Base-by-base conservation (phyloP, 1,140 invertebrate genomes). In the Hyles vespertilio region DNA sequence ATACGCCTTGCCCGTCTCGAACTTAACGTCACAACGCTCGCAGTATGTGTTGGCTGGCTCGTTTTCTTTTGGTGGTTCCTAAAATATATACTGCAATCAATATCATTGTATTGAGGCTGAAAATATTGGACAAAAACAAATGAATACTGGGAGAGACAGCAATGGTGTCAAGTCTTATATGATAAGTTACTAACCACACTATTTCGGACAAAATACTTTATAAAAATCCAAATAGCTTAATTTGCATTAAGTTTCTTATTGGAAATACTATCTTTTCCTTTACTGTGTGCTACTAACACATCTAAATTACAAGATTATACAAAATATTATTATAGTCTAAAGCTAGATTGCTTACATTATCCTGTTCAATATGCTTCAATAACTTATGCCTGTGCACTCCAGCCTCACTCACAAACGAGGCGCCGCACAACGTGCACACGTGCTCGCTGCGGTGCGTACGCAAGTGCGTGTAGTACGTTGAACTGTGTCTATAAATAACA, bases 381-480 rank as follows among this genome's bases (percentile, higher is more conserved):
- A 51, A 58, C 59, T 47, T 59, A 45, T 72, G 70, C 32, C 49
- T 34, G 3, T 56, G 53, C 53, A 72, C 54, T 1, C 67, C 70
- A 3, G 36, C 12, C 44, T 46, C 45, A 46, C 63, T 69, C 3
- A 69, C 67, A 32, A 69, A 72, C 2, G 64, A 67, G 10, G 43
- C 64, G 10, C 70, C 70, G 57, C 70, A 72, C 22, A 55, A 43
- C 4, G 59, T 36, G 46, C 70, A 72, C 51, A 68, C 51, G 32
- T 65, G 51, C 48, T 57, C 59, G 44, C 61, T 66, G 4, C 64
- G 44, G 60, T 72, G 70, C 51, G 59, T 70, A 7, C 67, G 59
- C 11, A 72, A 8, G 44, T 72, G 70, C 9, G 70, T 67, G 60
- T 72, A 72, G 58, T 70, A 72, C 12, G 70, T 69, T 1, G 70